A percentile compares a stretch with the other conserved stretches of the same genome.
Evolutionary conservation across 2,113 vertebrate species (phyloP).

Genomic region (Apistogramma diplotaenia): DNA sequence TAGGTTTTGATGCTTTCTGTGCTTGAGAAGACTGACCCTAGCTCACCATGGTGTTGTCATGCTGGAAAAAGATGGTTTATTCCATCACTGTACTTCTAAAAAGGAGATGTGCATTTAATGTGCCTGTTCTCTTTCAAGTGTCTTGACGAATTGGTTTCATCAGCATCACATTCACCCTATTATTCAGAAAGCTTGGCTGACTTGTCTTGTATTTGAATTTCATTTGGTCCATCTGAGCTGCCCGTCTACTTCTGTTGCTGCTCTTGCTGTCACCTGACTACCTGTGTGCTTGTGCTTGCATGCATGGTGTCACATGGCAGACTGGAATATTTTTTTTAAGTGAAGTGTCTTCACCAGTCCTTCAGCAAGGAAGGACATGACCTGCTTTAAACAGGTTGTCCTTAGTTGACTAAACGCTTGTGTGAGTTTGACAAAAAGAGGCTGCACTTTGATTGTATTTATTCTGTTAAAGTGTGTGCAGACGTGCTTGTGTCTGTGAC

Average conservation of each 20-base stretch:
- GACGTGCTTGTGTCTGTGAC: neutral
- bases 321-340: neutral
- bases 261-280: neutral
- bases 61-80: neutral
- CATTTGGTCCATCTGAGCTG: neutral
- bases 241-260: neutral
- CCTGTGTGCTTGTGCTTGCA: neutral
- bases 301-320: neutral
- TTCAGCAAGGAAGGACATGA: neutral
- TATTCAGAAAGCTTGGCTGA: neutral
- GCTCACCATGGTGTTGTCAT: neutral
- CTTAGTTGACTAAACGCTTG: neutral
- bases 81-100: neutral
- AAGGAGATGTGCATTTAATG: neutral
- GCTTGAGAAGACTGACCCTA: neutral
- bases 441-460: neutral
- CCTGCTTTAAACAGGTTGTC: neutral
- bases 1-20: neutral
- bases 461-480: neutral
- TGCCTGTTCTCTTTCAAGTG: neutral
- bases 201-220: neutral
- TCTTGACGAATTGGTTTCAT: neutral
- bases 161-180: neutral
- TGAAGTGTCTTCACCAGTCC: neutral
- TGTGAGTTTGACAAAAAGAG: neutral